A percentile compares a stretch with the other conserved stretches of the same genome.
These are phyloP conservation scores for Chionomys nivalis DNA, from an alignment of 2,113 vertebrate genomes.

Conservation along the genomic window DNA sequence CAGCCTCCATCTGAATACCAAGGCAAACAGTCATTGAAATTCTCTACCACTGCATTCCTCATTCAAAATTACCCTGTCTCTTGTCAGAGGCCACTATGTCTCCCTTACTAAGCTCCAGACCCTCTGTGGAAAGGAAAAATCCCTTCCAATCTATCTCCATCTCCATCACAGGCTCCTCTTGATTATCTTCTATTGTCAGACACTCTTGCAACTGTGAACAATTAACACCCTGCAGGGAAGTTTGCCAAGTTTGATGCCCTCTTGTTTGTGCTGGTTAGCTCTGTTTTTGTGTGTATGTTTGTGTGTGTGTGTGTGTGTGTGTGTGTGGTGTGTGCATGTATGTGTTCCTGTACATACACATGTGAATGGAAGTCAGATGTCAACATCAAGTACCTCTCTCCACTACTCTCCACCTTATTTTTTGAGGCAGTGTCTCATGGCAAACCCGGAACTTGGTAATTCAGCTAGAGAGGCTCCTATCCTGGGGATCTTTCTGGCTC, in stretches of 20 bases:
- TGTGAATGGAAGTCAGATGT: background rate
- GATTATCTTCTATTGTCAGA: slow-evolving; percentile 67
- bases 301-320: too few relatives aligned
- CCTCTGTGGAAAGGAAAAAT: slow-evolving; percentile 59
- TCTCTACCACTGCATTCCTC: slow-evolving; percentile 74
- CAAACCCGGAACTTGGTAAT: too few relatives aligned
- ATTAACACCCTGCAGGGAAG: background rate
- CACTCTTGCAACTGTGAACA: slow-evolving; percentile 44
- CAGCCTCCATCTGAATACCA: slow-evolving; percentile 77
- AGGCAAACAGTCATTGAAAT: slow-evolving; percentile 80
- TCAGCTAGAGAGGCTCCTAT: too few relatives aligned
- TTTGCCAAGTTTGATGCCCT: background rate
- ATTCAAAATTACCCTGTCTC: slow-evolving; percentile 83
- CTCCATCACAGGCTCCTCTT: slow-evolving; percentile 70
- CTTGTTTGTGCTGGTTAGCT: background rate
- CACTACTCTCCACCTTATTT: background rate
- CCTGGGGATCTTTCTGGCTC: background rate
- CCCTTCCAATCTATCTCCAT: slow-evolving; percentile 78
- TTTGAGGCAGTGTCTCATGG: background rate
- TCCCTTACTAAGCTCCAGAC: slow-evolving; percentile 72
- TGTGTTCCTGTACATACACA: background rate
- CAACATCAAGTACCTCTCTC: background rate
- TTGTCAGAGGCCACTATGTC: slow-evolving; percentile 73
- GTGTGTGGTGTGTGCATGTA: too few relatives aligned
- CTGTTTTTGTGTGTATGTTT: background rate